Evolutionary conservation across 2,888 invertebrate species (phyloP), one percentile per base, ranked within the genome.

Genomic region (Hirtodrosophila alboralis): DNA sequence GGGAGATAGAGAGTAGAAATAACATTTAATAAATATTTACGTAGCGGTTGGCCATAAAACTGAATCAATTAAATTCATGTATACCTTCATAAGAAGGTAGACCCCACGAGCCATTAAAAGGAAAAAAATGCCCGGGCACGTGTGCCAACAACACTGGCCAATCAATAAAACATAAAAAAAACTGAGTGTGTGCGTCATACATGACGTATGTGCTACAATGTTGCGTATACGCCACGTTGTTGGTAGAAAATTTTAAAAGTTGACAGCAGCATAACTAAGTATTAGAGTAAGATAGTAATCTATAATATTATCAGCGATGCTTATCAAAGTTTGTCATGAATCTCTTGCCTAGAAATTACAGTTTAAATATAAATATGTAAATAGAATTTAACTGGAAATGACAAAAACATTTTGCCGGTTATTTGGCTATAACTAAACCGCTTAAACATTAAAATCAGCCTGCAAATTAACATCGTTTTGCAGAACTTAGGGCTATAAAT

Each of bases 161-260:
- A 77, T 83, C 83, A 83, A 77, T 71, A 83, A 75, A 30, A 38
- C 71, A 75, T 75, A 83, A 75, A 66, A 45, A 30, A 41, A 49
- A 23, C 16, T 59, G 61, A 64, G 60, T 58, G 48, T 27, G 34
- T 30, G 10, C 36, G 33, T 16, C 21, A 16, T 12, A 59, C 43
- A 23, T 56, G 65, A 37, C 66, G 78, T 74, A 61, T 69, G 48
- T 38, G 45, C 53, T 31, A 51, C 33, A 26, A 45, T 31, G 58
- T 53, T 34, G 41, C 44, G 34, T 23, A 48, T 40, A 48, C 43
- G 60, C 21, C 13, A 26, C 4, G 28, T 41, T 38, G 37, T 13
- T 5, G 5, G 18, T n/a, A n/a, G n/a, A n/a, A n/a, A n/a, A 5
- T 2, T 23, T 23, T 23, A 3, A 23, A 23, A n/a, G n/a, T n/a